Evolutionary conservation across 2,888 invertebrate genomes (phyloP), one percentile per base, ranked within the genome.

Genomic region (Calliscelio sp.): DNA sequence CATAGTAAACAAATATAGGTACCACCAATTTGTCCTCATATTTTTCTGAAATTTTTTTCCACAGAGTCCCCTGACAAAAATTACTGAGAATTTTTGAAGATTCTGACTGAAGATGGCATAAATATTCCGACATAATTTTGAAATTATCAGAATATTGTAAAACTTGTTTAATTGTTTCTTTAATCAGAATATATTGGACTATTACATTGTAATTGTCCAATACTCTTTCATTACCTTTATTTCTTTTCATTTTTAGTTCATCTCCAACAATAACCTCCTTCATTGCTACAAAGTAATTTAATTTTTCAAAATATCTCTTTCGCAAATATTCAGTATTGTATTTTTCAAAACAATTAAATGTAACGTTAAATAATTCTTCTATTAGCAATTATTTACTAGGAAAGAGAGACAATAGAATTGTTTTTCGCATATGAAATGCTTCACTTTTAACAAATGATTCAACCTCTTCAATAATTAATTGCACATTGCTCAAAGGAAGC

Each of bases 1-100:
- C 87, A 46, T 74, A 84, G 16, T 61, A 38, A 41, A 88, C 32
- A 18, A 80, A 73, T 4, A 85, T 25, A 10, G 85, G 85, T 16
- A 85, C 5, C 11, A 85, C 65, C 0, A 81, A 16, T 73, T 85
- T 78, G 20, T 75, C 24, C 20, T 4, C 0, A 75, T 81, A 84
- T n/a, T n/a, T 6, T n/a, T 32, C 7, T 65, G 65, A 63, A 14
- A 83, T 74, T 6, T 61, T 28, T 24, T 70, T 55, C 85, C 82
- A 86, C 2, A 80, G 32, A 10, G 38, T 46, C 3, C 79, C 68
- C 38, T 82, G 79, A 51, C 35, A 51, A 71, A 82, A 65, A 51
- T 86, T 57, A 14, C 28, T 16, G 8, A 79, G 25, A n/a, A 78
- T 14, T 25, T 14, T 7, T 11, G 65, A 16, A 14, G 55, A 38